Conservation (phyloP, 1,140 invertebrate species). For the Anastatus disparis region DNA sequence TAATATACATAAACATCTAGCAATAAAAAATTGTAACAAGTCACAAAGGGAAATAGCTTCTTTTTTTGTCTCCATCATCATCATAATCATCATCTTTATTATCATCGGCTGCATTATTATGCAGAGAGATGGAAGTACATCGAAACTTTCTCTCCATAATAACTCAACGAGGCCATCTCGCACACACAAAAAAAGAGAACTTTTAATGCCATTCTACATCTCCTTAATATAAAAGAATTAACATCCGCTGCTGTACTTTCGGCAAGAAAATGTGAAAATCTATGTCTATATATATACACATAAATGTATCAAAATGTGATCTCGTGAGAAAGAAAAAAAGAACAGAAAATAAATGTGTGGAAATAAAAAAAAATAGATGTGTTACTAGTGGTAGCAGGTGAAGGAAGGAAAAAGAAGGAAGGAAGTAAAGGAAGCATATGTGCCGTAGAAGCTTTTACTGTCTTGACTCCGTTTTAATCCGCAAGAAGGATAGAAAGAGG, state of each 20-base stretch:
- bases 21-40: background rate
- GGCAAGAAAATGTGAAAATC: background rate
- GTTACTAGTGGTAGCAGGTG: too few species aligned
- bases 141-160: conserved; percentile 4
- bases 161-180: background rate
- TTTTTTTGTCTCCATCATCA: background rate
- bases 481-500: too few species aligned
- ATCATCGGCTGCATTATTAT: background rate
- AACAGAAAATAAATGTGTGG: too few species aligned
- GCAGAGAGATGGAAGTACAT: background rate
- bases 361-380: too few species aligned
- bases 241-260: background rate
- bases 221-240: background rate
- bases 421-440: too few species aligned
- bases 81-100: background rate
- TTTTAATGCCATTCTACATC: background rate
- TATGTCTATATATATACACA: too few species aligned
- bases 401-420: too few species aligned
- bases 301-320: too few species aligned
- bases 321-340: too few species aligned
- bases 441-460: too few species aligned
- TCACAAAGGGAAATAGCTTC: background rate
- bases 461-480: too few species aligned
- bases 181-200: background rate
- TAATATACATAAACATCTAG: too few species aligned